Evolutionary conservation across 2,113 vertebrate species (phyloP), one percentile per base, ranked within the genome.

Genomic region (Empidonax alnorum): DNA sequence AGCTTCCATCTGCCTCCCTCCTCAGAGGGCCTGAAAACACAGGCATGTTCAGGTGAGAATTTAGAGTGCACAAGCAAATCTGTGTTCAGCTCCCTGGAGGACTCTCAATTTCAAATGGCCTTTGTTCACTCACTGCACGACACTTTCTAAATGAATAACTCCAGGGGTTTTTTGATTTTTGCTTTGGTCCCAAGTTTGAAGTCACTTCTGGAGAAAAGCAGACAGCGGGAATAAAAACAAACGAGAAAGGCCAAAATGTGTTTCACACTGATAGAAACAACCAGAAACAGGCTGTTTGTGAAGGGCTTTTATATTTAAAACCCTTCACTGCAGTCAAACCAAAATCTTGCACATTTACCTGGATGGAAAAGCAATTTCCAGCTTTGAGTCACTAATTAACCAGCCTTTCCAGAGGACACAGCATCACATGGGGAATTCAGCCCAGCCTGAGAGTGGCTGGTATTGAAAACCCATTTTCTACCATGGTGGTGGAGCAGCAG

Each of bases 171-270:
- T 49, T 46, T 35, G 23, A 47, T 15, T 53, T 22, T 22, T 37
- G 24, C 58, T 65, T 86, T 68, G 56, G 41, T 90, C 86, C 76
- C 50, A 62, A 44, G 59, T 86, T 95, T 89, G 76, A 71, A 94
- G 86, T 65, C 78, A 62, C 17, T 92, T 68, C 81, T 31, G 16
- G 5, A 86, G 68, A 86, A 95, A 76, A 90, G 63, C 71, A 93
- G 91, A 55, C 96, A 96, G 91, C 83, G 7, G 89, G 89, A 90
- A 79, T 39, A 50, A 82, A 93, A 94, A 82, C 84, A 89, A 89
- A 78, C 18, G 71, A 82, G 74, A 72, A 63, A 92, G 75, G 72
- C 37, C 58, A 55, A 76, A 85, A 61, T 31, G 44, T 24, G 44
- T 75, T 93, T 94, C 89, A 46, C 44, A 15, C 75, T 61, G 94